A percentile compares a stretch with the other conserved stretches of the same genome.
phyloP scores from a whole-genome alignment of 2,888 invertebrate species.

The Clitarchus hookeri region DNA sequence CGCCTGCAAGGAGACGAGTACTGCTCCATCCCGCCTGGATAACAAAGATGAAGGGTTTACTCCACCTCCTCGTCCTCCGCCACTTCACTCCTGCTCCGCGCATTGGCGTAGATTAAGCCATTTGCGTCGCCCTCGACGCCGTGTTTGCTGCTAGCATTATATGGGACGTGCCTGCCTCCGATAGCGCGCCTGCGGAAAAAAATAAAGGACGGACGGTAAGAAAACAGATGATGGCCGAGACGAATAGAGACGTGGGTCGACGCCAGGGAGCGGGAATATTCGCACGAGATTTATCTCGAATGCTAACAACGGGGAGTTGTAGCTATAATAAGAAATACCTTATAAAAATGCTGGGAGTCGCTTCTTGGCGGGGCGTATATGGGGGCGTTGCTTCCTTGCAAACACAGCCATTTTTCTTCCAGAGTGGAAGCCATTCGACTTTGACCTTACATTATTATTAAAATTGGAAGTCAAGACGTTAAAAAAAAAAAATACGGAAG shows the following conservation, averaged over 20 bases:
- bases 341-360: too few relatives aligned
- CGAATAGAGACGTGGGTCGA: neutral
- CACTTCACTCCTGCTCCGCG: neutral
- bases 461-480: too few relatives aligned
- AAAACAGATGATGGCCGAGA: neutral
- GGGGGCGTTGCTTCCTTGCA: too few relatives aligned
- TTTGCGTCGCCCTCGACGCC: neutral
- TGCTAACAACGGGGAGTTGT: too few relatives aligned
- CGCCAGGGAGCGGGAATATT: neutral
- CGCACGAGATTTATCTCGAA: neutral
- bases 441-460: too few relatives aligned
- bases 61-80: neutral
- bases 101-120: neutral
- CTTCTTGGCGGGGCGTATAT: too few relatives aligned
- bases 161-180: neutral
- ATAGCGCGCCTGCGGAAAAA: neutral
- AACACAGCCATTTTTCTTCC: too few relatives aligned
- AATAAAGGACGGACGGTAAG: neutral
- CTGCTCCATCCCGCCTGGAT: neutral
- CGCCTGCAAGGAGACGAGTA: neutral
- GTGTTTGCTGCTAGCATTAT: neutral
- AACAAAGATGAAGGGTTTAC: conserved; percentile 5
- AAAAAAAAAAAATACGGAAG: too few relatives aligned
- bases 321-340: too few relatives aligned
- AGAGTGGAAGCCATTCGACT: too few relatives aligned